These are phyloP conservation scores for Hoplodrina ambigua DNA, from an alignment of 2,888 invertebrate genomes.

Conservation along the genomic window DNA sequence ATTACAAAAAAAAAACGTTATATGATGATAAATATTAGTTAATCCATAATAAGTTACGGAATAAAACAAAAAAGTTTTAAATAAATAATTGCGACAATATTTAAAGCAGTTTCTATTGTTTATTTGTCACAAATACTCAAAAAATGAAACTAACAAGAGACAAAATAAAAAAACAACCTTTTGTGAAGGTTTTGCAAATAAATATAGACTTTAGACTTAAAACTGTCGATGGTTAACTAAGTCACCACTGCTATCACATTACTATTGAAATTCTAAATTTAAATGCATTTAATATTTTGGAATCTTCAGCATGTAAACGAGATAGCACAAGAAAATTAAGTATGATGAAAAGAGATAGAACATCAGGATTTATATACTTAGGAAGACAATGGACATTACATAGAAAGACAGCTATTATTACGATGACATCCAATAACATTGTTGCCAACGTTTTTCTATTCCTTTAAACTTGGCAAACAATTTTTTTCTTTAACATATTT, in stretches of 20 bases:
- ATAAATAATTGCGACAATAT: too few relatives aligned
- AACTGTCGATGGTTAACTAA: slow-evolving; percentile 20
- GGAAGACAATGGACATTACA: background rate
- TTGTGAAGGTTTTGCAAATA: too few relatives aligned
- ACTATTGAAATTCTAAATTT: slow-evolving; percentile 26
- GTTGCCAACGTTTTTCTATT: slow-evolving; percentile 20
- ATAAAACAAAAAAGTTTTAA: too few relatives aligned
- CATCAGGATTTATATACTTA: background rate
- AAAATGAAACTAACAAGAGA: background rate
- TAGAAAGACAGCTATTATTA: background rate
- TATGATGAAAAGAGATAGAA: slow-evolving; percentile 17
- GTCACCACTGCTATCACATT: background rate
- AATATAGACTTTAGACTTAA: background rate
- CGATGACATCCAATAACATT: background rate
- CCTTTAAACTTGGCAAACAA: background rate
- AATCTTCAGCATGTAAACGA: background rate
- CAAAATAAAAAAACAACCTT: too few relatives aligned
- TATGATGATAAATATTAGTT: too few relatives aligned
- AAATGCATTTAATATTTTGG: background rate
- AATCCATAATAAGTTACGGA: too few relatives aligned
- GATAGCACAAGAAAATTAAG: background rate
- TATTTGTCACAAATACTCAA: too few relatives aligned
- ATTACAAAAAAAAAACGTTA: too few relatives aligned
- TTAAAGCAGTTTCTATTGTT: too few relatives aligned
- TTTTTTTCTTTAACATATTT: too few relatives aligned